phyloP scores from a whole-genome alignment of 1,140 invertebrate genomes.

The fruit fly (Drosophila melanogaster) region Release_6_plus_ISO1_MT NT_037436.4:5977001-5977500 shows the following conservation, averaged over 20 bases:
- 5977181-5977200: conserved; percentile 52
- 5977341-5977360: too few relatives aligned
- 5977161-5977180: conserved; percentile 56
- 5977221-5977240: not conserved
- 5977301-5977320: too few relatives aligned
- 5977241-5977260: too few relatives aligned
- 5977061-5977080: conserved; percentile 25
- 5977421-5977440: too few relatives aligned
- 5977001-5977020: not conserved
- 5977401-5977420: too few relatives aligned
- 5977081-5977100: conserved; percentile 23
- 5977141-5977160: conserved; percentile 12
- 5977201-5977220: conserved; percentile 16
- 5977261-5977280: too few relatives aligned
- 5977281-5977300: too few relatives aligned
- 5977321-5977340: too few relatives aligned
- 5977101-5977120: not conserved
- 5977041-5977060: conserved; percentile 60
- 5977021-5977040: conserved; percentile 22
- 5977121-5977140: conserved; percentile 21
- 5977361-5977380: too few relatives aligned
- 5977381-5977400: too few relatives aligned
- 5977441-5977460: conserved; percentile 1
- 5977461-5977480: conserved; percentile 21
- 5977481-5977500: conserved; percentile 20